Evolutionary conservation across 2,113 vertebrate genomes (phyloP).

Genomic region (Sylvietta virens): DNA sequence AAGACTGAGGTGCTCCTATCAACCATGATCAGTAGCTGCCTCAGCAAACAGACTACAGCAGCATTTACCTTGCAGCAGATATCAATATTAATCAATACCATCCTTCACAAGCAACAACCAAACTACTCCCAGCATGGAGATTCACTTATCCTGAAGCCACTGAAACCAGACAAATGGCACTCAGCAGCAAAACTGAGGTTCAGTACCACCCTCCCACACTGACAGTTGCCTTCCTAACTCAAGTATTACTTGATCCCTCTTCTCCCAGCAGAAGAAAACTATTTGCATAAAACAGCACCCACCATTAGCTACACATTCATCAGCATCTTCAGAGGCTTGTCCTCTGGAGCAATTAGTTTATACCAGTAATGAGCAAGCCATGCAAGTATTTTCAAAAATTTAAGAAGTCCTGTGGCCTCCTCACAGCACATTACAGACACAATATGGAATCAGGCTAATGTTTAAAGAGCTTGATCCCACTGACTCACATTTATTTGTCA

Average conservation of each 20-base stretch:
- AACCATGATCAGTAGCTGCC: background rate
- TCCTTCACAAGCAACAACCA: background rate
- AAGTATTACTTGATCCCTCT: background rate
- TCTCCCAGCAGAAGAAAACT: background rate
- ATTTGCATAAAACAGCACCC: background rate
- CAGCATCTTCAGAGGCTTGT: background rate
- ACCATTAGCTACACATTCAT: background rate
- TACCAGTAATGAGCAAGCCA: background rate
- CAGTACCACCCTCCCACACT: rapidly evolving
- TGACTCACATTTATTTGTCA: background rate
- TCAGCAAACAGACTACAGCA: background rate
- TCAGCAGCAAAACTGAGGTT: background rate
- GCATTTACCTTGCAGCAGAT: background rate
- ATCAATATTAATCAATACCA: background rate
- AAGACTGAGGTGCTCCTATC: background rate
- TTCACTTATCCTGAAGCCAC: background rate
- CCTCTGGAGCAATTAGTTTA: background rate
- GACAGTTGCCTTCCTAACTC: background rate
- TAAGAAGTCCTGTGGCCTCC: background rate
- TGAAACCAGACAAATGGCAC: background rate
- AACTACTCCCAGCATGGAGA: background rate
- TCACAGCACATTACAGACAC: background rate
- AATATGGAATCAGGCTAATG: background rate
- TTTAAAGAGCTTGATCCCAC: background rate
- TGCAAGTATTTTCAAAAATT: background rate